Evolutionary conservation across 2,888 invertebrate genomes (phyloP).

Genomic region (Cabera pusaria): DNA sequence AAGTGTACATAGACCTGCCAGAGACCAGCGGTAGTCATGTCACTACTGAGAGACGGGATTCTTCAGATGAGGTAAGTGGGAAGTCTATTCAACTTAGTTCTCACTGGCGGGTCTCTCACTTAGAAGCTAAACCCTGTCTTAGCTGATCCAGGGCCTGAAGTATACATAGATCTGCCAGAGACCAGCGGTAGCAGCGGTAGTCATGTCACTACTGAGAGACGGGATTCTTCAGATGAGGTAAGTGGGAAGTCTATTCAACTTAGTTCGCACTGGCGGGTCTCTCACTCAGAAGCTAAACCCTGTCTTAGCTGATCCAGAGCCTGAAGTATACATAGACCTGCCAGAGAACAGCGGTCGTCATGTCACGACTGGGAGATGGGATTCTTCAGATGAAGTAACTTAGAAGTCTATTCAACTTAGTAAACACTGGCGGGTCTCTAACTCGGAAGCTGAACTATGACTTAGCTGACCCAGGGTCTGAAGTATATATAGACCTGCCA

Average conservation of each 20-base stretch:
- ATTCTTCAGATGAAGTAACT: conserved; percentile 13
- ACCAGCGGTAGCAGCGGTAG: conserved; percentile 43
- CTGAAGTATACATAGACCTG: conserved; percentile 56
- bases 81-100: no score
- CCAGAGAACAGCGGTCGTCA: conserved; percentile 47
- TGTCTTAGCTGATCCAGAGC: conserved; percentile 39
- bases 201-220: conserved; percentile 27
- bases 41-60: not conserved
- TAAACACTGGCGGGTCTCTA: no score
- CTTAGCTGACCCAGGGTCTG: conserved; percentile 42
- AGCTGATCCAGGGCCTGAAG: conserved; percentile 43
- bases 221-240: conserved; percentile 10
- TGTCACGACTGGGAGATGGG: conserved; percentile 21
- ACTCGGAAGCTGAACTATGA: no score
- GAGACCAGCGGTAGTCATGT: conserved; percentile 45
- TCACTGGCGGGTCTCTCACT: no score
- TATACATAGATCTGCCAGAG: conserved; percentile 58
- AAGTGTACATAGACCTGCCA: conserved; percentile 58
- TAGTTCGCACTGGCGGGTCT: no score
- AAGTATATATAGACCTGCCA: conserved; percentile 58
- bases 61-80: conserved; percentile 14
- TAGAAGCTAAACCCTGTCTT: no score
- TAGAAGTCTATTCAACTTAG: no score
- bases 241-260: no score
- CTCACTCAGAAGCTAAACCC: no score